Percentiles rank a stretch among this genome's conserved stretches.
Conservation (phyloP, 2,113 vertebrate species). For the Lates calcarifer region DNA sequence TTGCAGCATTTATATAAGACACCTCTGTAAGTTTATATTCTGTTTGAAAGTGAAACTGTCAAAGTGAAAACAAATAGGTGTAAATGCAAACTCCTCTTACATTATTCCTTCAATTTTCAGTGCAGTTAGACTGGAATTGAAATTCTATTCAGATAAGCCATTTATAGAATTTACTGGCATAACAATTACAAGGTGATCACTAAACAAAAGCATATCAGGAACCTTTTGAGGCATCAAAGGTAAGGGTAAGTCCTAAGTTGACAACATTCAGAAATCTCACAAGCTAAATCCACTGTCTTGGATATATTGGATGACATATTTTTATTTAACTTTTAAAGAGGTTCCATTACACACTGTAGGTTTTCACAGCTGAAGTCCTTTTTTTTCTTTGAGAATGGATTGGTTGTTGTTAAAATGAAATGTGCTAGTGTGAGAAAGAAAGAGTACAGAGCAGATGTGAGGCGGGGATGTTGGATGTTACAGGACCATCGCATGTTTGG, state of each 20-base stretch:
- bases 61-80: neutral
- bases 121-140: no score
- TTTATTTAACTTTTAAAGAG: slow-evolving; percentile 29
- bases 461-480: slow-evolving; percentile 64
- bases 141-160: no score
- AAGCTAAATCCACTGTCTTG: neutral
- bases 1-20: neutral
- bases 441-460: slow-evolving; percentile 69
- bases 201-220: neutral
- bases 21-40: neutral
- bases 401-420: slow-evolving; percentile 51
- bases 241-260: neutral
- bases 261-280: neutral
- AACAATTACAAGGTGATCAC: neutral
- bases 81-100: neutral
- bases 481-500: slow-evolving; percentile 69
- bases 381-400: slow-evolving; percentile 13
- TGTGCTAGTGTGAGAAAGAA: slow-evolving; percentile 65
- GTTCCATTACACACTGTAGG: neutral
- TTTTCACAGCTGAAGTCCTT: slow-evolving; percentile 19
- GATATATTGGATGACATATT: neutral
- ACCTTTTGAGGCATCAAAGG: neutral
- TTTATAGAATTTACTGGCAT: neutral
- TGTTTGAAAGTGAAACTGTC: neutral
- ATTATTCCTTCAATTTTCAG: no score